Base-by-base conservation (phyloP, 2,888 invertebrate genomes). In the Micropterix aruncella region DNA sequence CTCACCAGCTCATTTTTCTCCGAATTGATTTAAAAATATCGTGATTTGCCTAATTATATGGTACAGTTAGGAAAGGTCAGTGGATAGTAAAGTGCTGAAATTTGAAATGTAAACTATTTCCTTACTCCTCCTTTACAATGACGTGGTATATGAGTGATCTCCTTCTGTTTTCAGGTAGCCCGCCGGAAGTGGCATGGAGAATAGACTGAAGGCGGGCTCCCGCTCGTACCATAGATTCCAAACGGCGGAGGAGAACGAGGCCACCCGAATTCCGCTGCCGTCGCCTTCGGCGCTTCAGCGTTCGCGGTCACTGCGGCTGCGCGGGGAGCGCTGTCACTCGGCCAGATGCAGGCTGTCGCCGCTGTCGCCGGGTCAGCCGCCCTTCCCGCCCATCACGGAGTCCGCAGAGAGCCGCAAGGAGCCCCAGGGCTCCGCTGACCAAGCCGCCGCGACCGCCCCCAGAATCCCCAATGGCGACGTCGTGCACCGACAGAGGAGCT, bases 231-330 rank as follows among this genome's bases (percentile, higher is more conserved):
- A 27, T 27, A 27, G 27, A 27, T 27, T 27, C 27, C 27, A 27
- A 27, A 7, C 7, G 5, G 7, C 12, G 27, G 27, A 27, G 27
- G 27, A 27, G 27, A 27, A 27, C 27, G 27, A 27, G 27, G 27
- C 27, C 7, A 27, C 27, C 27, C 27, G 27, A 5, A 27, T 27
- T 12, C 27, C 27, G 7, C 7, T 58, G 51, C 62, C 56, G 48
- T 61, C 56, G 47, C 61, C 57, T 42, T 56, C 55, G 52, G 52
- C 63, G 56, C 74, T 82, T 60, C 75, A 75, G 50, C 78, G 80
- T 59, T 74, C 79, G 54, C 69, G 72, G 46, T 79, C 81, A 60
- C 61, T 80, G 75, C 78, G 81, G 57, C 59, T 81, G 75, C 79
- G 79, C 63, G 78, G 76, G 57, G 77, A 76, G 65, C 42, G 45